A percentile compares a stretch with the other conserved stretches of the same genome.
phyloP scores from a whole-genome alignment of 2,888 invertebrate genomes.

The Dyspetes luteomarginatus region DNA sequence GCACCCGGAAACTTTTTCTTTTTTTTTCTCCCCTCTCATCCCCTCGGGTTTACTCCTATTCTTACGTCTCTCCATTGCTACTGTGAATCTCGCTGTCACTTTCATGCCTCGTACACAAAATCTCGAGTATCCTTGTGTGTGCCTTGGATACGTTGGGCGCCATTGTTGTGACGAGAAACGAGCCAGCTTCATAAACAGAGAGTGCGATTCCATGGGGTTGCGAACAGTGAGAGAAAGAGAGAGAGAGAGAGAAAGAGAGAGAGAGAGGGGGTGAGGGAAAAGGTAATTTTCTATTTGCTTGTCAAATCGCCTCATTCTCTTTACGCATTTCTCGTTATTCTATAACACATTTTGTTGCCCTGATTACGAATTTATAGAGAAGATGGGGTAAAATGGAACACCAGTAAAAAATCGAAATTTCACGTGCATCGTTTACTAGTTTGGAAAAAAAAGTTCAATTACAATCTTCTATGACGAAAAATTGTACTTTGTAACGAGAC shows the following conservation, averaged over 20 bases:
- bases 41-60: conserved; percentile 9
- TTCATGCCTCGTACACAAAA: conserved; percentile 72
- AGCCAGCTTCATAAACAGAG: conserved; percentile 67
- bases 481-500: too few species aligned
- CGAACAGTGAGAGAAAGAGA: background rate
- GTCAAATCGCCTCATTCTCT: background rate
- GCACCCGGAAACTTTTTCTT: conserved; percentile 19
- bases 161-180: conserved; percentile 70
- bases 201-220: conserved; percentile 57
- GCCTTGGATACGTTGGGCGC: conserved; percentile 45
- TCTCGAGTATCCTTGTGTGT: conserved; percentile 37
- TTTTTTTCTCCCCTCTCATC: conserved; percentile 3
- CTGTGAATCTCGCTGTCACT: conserved; percentile 73
- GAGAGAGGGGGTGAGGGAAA: too few species aligned
- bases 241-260: conserved; percentile 3
- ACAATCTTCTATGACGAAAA: too few species aligned
- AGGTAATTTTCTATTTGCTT: conserved; percentile 23
- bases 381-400: too few species aligned
- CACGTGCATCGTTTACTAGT: too few species aligned
- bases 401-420: too few species aligned
- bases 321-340: too few species aligned
- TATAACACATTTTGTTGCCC: too few species aligned
- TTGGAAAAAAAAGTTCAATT: too few species aligned
- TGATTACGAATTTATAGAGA: too few species aligned
- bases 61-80: conserved; percentile 35